Evolutionary conservation across 2,113 vertebrate genomes (phyloP).

Genomic region (Xiphorhynchus elegans): DNA sequence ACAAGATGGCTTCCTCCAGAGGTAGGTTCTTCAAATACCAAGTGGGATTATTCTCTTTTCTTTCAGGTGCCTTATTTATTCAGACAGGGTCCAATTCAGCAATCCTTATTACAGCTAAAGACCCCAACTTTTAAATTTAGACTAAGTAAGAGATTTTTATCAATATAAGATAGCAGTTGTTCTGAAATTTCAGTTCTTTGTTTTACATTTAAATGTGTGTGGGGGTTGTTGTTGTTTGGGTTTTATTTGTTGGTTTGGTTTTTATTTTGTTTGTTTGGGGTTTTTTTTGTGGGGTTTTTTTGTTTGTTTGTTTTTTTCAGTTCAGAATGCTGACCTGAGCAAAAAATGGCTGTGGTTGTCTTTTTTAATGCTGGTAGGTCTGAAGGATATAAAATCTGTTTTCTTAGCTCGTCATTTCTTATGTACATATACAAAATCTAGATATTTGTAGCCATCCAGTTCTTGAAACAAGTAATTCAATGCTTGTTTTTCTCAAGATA

Average conservation of each 20-base stretch:
- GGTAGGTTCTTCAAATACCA: background rate
- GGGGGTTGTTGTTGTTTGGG: too few relatives aligned
- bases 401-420: background rate
- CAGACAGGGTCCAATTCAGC: background rate
- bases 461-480: background rate
- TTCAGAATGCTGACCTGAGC: background rate
- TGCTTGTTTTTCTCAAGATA: background rate
- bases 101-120: background rate
- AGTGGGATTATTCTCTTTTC: background rate
- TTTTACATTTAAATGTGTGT: background rate
- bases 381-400: background rate
- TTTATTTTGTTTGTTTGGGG: too few relatives aligned
- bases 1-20: conserved; percentile 6
- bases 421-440: background rate
- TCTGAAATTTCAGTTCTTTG: background rate
- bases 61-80: background rate
- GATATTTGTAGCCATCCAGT: background rate
- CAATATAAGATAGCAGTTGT: background rate
- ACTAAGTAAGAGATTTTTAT: background rate
- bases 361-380: background rate
- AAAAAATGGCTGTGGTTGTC: background rate
- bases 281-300: too few relatives aligned
- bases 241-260: too few relatives aligned
- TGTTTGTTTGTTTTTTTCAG: background rate
- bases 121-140: background rate